Percentiles rank a stretch among this genome's conserved stretches.
Evolutionary conservation across 2,113 vertebrate genomes (phyloP).

Genomic region (Leptobrachium leishanense): DNA sequence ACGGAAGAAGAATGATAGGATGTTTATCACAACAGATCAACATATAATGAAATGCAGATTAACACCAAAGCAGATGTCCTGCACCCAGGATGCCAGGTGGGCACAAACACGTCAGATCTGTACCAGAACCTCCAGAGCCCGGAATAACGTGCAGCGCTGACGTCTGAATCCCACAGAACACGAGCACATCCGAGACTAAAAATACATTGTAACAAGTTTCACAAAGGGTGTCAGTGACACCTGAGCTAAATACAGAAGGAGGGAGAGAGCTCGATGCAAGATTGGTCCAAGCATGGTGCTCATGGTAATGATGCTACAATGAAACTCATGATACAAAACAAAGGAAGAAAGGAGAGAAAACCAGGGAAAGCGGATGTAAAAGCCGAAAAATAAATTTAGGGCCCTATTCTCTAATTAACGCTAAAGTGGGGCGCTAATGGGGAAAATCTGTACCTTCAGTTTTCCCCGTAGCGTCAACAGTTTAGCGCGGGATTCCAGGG

Average conservation of each 20-base stretch:
- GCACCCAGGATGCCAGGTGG: neutral
- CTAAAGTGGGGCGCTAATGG: too few relatives aligned
- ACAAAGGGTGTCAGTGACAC: constrained; percentile 17
- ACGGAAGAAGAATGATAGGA: neutral
- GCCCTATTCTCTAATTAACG: too few relatives aligned
- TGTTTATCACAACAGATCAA: neutral
- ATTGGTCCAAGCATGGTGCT: neutral
- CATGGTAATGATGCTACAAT: neutral
- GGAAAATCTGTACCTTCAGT: too few relatives aligned
- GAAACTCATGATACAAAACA: neutral
- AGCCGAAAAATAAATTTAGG: neutral
- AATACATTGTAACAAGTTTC: constrained; percentile 35
- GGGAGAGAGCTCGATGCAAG: neutral
- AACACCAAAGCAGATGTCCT: neutral
- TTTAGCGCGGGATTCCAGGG: too few relatives aligned
- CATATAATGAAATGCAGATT: neutral
- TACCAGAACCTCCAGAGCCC: neutral
- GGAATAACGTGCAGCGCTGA: constrained; percentile 1
- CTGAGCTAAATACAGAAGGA: constrained; percentile 16
- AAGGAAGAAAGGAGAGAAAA: neutral
- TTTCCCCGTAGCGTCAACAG: too few relatives aligned
- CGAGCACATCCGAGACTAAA: constrained; percentile 26
- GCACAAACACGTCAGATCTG: neutral
- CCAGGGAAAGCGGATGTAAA: neutral
- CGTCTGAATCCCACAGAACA: constrained; percentile 23